Evolutionary conservation across 1,140 invertebrate genomes (phyloP).

Genomic region (Drosophila parvula): DNA sequence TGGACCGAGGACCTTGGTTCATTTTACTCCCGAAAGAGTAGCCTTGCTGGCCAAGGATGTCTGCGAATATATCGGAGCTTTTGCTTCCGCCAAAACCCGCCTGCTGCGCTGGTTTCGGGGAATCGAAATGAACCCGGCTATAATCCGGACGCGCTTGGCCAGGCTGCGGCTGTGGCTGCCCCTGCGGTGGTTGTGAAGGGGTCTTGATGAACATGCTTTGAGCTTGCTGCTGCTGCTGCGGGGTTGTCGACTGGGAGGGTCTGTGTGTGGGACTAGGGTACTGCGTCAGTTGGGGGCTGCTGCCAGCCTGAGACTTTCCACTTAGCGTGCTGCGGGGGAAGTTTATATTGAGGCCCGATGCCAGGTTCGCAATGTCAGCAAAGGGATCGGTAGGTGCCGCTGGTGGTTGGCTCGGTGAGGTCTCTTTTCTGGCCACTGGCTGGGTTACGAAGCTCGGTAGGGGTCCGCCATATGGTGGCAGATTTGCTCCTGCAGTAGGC

Average conservation of each 20-base stretch:
- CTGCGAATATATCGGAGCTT: conserved; percentile 92
- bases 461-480: conserved; percentile 57
- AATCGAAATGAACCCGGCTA: conserved; percentile 89
- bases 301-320: conserved; percentile 68
- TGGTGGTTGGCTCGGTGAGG: conserved; percentile 61
- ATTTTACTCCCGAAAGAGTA: conserved; percentile 92
- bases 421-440: conserved; percentile 65
- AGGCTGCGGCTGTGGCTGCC: conserved; percentile 25
- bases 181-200: conserved; percentile 11
- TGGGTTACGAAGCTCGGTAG: conserved; percentile 62
- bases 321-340: conserved; percentile 71
- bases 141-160: conserved; percentile 84
- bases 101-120: conserved; percentile 78
- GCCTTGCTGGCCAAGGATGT: conserved; percentile 94
- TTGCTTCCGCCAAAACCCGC: conserved; percentile 77
- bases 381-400: conserved; percentile 85
- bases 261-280: conserved; percentile 84
- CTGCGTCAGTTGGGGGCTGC: conserved; percentile 81
- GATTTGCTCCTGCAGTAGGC: conserved; percentile 20
- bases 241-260: conserved; percentile 8
- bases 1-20: conserved; percentile 92
- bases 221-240: conserved; percentile 36
- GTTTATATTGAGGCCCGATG: conserved; percentile 79
- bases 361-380: conserved; percentile 85
- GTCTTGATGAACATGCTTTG: conserved; percentile 48